Percentiles rank a stretch among this genome's conserved stretches.
Conservation (phyloP, 2,113 vertebrate genomes). For the Sylvietta virens region DNA sequence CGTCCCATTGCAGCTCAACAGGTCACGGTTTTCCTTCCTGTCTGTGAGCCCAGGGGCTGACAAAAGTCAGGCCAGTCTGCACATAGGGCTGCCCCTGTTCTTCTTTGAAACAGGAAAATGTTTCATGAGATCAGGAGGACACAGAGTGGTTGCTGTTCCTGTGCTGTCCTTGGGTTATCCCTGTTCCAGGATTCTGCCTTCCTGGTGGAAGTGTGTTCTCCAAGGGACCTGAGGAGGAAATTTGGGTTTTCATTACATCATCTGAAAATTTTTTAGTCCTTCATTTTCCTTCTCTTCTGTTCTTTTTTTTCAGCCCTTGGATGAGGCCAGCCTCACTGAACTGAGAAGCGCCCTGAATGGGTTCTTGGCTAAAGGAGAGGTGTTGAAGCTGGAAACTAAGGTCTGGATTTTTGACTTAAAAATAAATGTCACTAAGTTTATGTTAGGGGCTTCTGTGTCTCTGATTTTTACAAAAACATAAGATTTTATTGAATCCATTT, state of each 20-base stretch:
- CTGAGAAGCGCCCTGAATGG: constrained; percentile 83
- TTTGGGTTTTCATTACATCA: accelerated
- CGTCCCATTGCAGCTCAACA: background rate
- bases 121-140: background rate
- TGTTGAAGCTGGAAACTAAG: constrained; percentile 89
- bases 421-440: background rate
- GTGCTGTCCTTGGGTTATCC: background rate
- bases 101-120: background rate
- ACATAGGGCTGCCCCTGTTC: background rate
- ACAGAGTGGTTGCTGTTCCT: background rate
- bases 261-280: background rate
- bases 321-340: constrained; percentile 82
- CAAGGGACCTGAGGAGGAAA: background rate
- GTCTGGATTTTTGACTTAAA: constrained; percentile 61
- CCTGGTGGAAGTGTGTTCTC: background rate
- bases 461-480: background rate
- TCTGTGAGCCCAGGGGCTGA: background rate
- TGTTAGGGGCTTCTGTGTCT: background rate
- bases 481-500: background rate
- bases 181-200: background rate
- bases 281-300: background rate
- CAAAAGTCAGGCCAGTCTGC: background rate
- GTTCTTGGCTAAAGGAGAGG: constrained; percentile 86
- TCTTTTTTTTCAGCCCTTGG: constrained; percentile 75
- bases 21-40: background rate